phyloP scores from a whole-genome alignment of 2,113 vertebrate genomes.

The Alligator mississippiensis region DNA sequence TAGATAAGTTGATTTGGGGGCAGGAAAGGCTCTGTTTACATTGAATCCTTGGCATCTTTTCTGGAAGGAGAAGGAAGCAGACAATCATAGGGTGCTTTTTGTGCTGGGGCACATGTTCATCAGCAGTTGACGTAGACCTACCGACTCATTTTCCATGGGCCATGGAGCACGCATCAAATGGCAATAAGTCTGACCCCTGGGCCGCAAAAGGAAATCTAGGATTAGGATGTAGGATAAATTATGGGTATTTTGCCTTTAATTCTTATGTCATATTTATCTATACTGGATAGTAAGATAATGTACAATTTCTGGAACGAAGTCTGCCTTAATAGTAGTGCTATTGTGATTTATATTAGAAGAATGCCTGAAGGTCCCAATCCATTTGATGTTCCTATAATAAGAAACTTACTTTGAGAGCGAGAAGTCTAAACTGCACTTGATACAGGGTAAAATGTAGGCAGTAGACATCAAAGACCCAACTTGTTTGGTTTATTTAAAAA shows the following conservation, averaged over 20 bases:
- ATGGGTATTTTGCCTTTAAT: not conserved
- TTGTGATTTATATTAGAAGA: constrained; percentile 27
- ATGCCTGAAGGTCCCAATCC: constrained; percentile 33
- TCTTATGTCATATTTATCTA: constrained; percentile 31
- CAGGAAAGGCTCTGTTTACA: constrained; percentile 57
- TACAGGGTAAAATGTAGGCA: not conserved
- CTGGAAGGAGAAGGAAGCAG: constrained; percentile 5
- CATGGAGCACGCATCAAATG: constrained; percentile 56
- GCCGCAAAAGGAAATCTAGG: constrained; percentile 51
- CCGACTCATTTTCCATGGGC: constrained; percentile 58
- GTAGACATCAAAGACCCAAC: not conserved
- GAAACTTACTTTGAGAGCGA: constrained; percentile 17
- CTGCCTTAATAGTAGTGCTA: not conserved
- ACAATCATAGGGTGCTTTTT: constrained; percentile 59
- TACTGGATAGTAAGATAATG: constrained; percentile 15
- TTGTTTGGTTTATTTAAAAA: not conserved
- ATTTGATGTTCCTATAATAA: constrained; percentile 39
- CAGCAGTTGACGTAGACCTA: constrained; percentile 63
- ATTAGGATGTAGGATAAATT: not conserved
- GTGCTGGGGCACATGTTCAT: constrained; percentile 58
- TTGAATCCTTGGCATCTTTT: constrained; percentile 51
- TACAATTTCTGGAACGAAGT: not conserved
- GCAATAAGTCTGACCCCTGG: not conserved
- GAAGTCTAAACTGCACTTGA: not conserved
- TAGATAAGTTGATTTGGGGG: not conserved